Evolutionary conservation across 2,888 invertebrate species (phyloP).

Genomic region (Oeneis ivallda): DNA sequence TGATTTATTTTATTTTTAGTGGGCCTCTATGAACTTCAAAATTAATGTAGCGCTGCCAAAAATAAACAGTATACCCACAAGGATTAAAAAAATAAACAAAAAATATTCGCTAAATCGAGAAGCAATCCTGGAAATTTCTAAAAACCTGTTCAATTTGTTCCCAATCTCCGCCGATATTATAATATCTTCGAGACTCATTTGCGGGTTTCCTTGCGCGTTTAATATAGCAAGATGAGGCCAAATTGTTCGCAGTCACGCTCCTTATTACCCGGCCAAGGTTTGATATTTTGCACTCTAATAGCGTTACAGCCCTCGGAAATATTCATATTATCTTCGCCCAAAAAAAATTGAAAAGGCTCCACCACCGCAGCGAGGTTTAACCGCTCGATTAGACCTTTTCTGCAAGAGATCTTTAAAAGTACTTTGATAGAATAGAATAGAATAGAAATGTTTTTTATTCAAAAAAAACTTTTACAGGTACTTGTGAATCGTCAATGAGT

Average conservation of each 20-base stretch:
- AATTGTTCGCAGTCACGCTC: conserved; percentile 74
- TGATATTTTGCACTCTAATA: conserved; percentile 74
- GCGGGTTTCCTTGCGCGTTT: conserved; percentile 53
- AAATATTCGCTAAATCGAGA: conserved; percentile 3
- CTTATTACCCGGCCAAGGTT: conserved; percentile 70
- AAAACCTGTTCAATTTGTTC: conserved; percentile 31
- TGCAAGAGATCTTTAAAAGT: too few species aligned
- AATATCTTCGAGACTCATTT: conserved; percentile 43
- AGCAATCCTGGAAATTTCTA: conserved; percentile 19
- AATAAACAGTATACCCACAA: not conserved
- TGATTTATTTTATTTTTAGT: not conserved
- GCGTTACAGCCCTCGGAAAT: conserved; percentile 68
- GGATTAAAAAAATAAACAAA: not conserved
- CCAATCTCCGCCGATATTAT: conserved; percentile 35
- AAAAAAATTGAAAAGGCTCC: conserved; percentile 43
- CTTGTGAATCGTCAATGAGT: too few species aligned
- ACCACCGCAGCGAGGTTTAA: conserved; percentile 27
- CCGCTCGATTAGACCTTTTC: not conserved
- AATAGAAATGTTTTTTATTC: too few species aligned
- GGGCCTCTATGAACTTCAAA: too few species aligned
- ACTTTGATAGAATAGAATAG: too few species aligned
- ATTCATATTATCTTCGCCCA: conserved; percentile 57
- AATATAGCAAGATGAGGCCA: conserved; percentile 69
- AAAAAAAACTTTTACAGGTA: too few species aligned
- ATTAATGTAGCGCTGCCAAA: not conserved